phyloP scores from a whole-genome alignment of 2,797 vertebrate genomes.

The Pantherophis vulpinus region DNA sequence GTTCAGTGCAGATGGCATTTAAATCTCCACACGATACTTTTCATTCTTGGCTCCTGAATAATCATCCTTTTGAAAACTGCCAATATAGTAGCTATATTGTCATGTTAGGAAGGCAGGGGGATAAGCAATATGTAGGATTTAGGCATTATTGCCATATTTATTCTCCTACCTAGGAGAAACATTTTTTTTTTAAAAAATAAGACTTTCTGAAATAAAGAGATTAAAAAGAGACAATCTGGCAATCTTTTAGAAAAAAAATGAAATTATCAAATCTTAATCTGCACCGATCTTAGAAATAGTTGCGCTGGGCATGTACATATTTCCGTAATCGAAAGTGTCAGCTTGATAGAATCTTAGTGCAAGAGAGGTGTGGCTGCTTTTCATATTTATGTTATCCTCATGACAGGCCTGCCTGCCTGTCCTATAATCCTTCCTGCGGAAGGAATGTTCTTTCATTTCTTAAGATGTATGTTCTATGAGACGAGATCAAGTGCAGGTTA shows the following conservation, averaged over 20 bases:
- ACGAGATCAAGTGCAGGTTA: constrained; percentile 53
- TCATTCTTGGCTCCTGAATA: constrained; percentile 47
- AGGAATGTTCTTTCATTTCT: constrained; percentile 40
- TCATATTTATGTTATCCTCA: constrained; percentile 31
- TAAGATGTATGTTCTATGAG: constrained; percentile 31
- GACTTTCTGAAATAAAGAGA: neutral
- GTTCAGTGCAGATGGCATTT: constrained; percentile 44
- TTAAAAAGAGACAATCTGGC: neutral
- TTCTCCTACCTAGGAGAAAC: constrained; percentile 23
- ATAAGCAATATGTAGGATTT: constrained; percentile 1
- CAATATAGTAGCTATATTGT: constrained; percentile 39
- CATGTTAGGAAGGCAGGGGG: neutral
- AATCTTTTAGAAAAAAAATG: neutral
- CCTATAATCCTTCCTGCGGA: constrained; percentile 36
- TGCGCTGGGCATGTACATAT: neutral
- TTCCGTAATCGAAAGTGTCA: neutral
- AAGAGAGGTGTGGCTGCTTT: constrained; percentile 28
- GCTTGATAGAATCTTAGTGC: constrained; percentile 1
- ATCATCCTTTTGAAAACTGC: constrained; percentile 39
- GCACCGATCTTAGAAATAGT: constrained; percentile 5
- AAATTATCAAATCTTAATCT: neutral
- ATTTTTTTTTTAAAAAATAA: neutral
- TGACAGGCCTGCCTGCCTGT: constrained; percentile 32
- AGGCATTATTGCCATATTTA: constrained; percentile 15
- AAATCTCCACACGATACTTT: constrained; percentile 15